Conservation (phyloP, 2,113 vertebrate species). For the Tenrec ecaudatus region DNA sequence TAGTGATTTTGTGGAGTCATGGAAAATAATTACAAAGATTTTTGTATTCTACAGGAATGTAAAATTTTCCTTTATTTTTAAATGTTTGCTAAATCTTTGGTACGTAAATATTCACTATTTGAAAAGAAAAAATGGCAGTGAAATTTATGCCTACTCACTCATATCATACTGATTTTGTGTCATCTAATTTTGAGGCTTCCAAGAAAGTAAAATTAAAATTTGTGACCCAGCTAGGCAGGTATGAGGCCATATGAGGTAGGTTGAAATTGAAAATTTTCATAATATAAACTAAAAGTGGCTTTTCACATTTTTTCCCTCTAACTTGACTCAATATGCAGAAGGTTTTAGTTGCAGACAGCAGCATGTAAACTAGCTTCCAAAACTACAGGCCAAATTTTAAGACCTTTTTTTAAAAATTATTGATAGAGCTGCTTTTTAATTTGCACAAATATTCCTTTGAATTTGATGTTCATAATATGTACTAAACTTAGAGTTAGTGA, state of each 20-base stretch:
- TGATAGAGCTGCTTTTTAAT: not conserved
- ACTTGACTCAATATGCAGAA: not conserved
- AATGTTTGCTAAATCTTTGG: not conserved
- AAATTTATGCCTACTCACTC: not conserved
- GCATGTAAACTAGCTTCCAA: not conserved
- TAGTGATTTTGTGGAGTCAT: not conserved
- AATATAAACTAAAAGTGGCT: not conserved
- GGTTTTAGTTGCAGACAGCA: not conserved
- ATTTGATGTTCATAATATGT: not conserved
- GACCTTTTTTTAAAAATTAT: not conserved
- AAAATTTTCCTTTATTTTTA: not conserved
- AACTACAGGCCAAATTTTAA: not conserved
- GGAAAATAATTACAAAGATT: not conserved
- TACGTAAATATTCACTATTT: not conserved
- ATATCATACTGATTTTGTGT: not conserved
- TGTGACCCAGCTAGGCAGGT: not conserved
- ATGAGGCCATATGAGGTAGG: not conserved
- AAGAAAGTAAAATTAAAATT: constrained; percentile 18
- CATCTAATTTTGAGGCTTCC: not conserved
- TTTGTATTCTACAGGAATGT: not conserved
- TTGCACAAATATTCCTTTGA: not conserved
- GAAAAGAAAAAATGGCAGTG: not conserved
- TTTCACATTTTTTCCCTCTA: not conserved
- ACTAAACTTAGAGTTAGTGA: not conserved
- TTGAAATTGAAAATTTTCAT: constrained; percentile 7